Percentiles rank a stretch among this genome's conserved stretches.
phyloP scores from a whole-genome alignment of 2,888 invertebrate species.

The Eristalis pertinax region DNA sequence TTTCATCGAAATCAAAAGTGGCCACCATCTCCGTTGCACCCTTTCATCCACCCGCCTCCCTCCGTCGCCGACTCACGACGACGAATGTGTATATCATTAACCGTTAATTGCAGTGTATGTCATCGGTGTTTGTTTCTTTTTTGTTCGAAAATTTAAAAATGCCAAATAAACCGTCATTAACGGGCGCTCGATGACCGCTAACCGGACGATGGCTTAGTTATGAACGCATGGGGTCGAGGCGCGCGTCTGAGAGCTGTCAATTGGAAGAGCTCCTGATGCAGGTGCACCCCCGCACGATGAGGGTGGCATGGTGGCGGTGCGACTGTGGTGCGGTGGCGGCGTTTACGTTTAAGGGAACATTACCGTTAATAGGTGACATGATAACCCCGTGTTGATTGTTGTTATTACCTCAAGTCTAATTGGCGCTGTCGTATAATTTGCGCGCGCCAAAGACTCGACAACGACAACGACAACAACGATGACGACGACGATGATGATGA shows the following conservation, averaged over 20 bases:
- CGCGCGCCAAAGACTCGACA: constrained; percentile 38
- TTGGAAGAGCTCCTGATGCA: constrained; percentile 51
- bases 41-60: neutral
- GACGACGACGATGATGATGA: neutral
- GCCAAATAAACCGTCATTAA: constrained; percentile 66
- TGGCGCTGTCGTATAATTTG: constrained; percentile 39
- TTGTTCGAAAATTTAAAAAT: constrained; percentile 65
- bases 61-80: neutral
- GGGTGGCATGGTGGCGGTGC: neutral
- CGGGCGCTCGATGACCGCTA: constrained; percentile 16
- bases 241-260: constrained; percentile 39
- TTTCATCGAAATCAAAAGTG: constrained; percentile 67
- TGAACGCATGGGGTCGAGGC: neutral
- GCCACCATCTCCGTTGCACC: neutral
- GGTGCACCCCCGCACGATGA: neutral
- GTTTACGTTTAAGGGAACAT: constrained; percentile 64
- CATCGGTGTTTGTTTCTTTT: constrained; percentile 11
- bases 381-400: constrained; percentile 69
- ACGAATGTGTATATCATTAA: constrained; percentile 36
- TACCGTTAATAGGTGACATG: constrained; percentile 71
- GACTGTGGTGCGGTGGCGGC: neutral
- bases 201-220: constrained; percentile 30
- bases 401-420: constrained; percentile 68
- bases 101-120: constrained; percentile 64
- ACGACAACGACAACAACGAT: neutral